Percentiles rank a stretch among this genome's conserved stretches.
These are phyloP conservation scores for Noctua fimbriata DNA, from an alignment of 2,888 invertebrate genomes.

Conservation along the genomic window DNA sequence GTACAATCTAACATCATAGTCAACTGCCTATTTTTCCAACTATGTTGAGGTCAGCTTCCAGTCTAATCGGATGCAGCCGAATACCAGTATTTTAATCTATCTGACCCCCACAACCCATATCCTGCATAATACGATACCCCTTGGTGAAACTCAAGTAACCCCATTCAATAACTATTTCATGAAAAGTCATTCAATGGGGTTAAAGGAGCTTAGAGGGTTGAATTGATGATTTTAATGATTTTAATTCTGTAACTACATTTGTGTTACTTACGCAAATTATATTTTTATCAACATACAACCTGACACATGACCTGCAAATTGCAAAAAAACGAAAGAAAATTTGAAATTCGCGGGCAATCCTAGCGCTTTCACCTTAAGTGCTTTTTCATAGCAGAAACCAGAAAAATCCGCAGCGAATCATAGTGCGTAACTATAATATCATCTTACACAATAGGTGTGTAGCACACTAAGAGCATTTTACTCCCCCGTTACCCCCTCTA, in stretches of 20 bases:
- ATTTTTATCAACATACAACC: no score
- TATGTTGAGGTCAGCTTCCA: background rate
- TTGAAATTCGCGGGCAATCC: no score
- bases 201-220: no score
- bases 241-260: no score
- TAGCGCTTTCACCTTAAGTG: no score
- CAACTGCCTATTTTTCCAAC: rapidly evolving
- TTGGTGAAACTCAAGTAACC: background rate
- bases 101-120: background rate
- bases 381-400: background rate
- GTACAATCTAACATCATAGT: background rate
- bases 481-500: slow-evolving; percentile 30
- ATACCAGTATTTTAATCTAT: background rate
- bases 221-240: no score
- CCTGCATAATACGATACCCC: background rate
- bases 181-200: no score
- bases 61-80: background rate
- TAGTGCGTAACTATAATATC: background rate
- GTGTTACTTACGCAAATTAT: no score
- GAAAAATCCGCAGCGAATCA: background rate
- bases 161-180: no score
- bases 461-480: slow-evolving; percentile 6
- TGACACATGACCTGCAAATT: no score
- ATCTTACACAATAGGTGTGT: slow-evolving; percentile 22
- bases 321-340: no score